These are phyloP conservation scores for Linnaemya vulpina DNA, from an alignment of 2,888 invertebrate species.

Conservation along the genomic window DNA sequence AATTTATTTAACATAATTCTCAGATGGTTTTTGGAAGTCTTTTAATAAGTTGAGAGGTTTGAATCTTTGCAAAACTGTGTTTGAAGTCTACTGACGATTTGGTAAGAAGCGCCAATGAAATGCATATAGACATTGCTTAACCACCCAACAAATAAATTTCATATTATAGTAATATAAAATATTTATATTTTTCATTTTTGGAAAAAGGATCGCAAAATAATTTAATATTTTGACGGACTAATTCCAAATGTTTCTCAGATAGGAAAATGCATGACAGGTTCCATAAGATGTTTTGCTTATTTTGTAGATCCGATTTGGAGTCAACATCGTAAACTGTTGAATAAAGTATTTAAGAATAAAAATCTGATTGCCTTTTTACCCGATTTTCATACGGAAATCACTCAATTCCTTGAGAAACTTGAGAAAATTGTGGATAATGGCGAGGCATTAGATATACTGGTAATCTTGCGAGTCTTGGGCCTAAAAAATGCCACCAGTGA, in stretches of 20 bases:
- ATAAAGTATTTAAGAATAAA: slow-evolving; percentile 23
- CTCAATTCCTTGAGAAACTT: neutral
- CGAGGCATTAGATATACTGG: neutral
- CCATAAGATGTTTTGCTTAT: neutral
- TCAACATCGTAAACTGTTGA: slow-evolving; percentile 37
- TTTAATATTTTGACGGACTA: too few species aligned
- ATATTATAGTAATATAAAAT: too few species aligned
- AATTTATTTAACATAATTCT: too few species aligned
- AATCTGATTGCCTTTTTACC: slow-evolving; percentile 33
- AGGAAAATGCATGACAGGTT: neutral
- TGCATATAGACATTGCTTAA: too few species aligned
- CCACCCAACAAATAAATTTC: too few species aligned
- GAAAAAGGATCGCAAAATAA: too few species aligned
- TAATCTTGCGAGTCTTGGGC: neutral
- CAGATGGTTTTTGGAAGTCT: too few species aligned
- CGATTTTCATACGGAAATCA: slow-evolving; percentile 9
- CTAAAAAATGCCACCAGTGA: slow-evolving; percentile 34
- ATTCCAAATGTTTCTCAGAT: neutral
- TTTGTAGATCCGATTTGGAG: slow-evolving; percentile 36
- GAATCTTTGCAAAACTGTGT: too few species aligned
- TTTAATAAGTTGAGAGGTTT: too few species aligned
- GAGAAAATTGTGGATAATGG: neutral
- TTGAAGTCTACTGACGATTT: too few species aligned
- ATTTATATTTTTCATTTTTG: too few species aligned
- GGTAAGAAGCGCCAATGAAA: too few species aligned